These are phyloP conservation scores for Mycalesis mineus DNA, from an alignment of 2,888 invertebrate genomes.

Conservation along the genomic window DNA sequence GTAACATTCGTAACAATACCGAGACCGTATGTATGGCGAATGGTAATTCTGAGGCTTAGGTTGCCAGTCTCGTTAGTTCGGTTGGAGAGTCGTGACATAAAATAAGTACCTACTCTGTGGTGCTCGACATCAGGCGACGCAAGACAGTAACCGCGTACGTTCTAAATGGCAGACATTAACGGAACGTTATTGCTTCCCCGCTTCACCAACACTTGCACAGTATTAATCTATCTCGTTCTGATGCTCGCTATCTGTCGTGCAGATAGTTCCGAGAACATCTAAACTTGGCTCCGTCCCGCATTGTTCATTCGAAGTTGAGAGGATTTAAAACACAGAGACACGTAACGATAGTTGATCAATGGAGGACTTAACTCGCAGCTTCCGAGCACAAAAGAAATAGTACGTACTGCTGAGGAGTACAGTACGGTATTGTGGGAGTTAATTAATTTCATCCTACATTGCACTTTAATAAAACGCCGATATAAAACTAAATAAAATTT, in stretches of 20 bases:
- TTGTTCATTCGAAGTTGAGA: constrained; percentile 32
- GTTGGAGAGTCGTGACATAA: constrained; percentile 45
- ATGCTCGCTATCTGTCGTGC: constrained; percentile 48
- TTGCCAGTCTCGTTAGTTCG: constrained; percentile 57
- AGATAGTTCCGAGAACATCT: constrained; percentile 53
- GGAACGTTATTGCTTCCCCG: constrained; percentile 70
- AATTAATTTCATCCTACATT: constrained; percentile 25
- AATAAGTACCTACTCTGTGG: constrained; percentile 51
- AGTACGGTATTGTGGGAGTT: constrained; percentile 15
- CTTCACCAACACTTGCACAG: constrained; percentile 64
- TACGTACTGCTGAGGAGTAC: constrained; percentile 9
- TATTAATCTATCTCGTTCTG: constrained; percentile 67
- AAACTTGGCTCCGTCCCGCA: constrained; percentile 39
- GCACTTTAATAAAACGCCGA: constrained; percentile 30
- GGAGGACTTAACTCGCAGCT: constrained; percentile 19
- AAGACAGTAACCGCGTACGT: constrained; percentile 65
- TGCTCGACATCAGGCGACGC: constrained; percentile 49
- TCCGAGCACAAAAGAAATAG: constrained; percentile 11
- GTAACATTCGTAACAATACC: constrained; percentile 73
- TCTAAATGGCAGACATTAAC: constrained; percentile 72
- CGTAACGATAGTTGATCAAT: constrained; percentile 24
- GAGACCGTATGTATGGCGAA: constrained; percentile 61
- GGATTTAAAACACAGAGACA: constrained; percentile 21
- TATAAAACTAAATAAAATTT: constrained; percentile 38
- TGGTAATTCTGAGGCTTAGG: constrained; percentile 64